These are phyloP conservation scores for Sminthurides aquaticus DNA, from an alignment of 2,888 invertebrate genomes.

Conservation along the genomic window DNA sequence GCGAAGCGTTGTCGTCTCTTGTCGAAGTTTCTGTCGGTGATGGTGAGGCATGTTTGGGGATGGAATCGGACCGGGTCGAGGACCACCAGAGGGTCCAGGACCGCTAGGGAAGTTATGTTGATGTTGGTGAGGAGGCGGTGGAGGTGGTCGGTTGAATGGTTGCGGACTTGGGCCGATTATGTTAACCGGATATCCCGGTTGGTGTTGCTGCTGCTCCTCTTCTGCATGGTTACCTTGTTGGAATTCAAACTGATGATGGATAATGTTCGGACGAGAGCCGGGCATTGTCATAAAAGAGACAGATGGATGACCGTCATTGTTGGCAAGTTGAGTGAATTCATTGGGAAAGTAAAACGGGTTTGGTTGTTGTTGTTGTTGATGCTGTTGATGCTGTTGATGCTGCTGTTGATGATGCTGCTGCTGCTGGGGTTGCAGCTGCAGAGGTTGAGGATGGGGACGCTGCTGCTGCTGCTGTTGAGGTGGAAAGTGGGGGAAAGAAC, in stretches of 20 bases:
- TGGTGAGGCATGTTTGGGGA: constrained; percentile 6
- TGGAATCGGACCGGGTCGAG: neutral
- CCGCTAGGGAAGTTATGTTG: neutral
- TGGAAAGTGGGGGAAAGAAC: neutral
- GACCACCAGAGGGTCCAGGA: neutral
- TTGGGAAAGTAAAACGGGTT: constrained; percentile 14
- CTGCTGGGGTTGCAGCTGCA: constrained; percentile 8
- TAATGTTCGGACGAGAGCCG: constrained; percentile 10
- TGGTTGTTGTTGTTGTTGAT: constrained; percentile 9
- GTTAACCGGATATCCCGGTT: constrained; percentile 10
- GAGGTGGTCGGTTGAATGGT: neutral
- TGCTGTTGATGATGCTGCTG: constrained; percentile 16
- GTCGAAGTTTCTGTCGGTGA: constrained; percentile 6
- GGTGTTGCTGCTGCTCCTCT: neutral
- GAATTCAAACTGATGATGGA: constrained; percentile 11
- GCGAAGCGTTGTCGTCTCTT: neutral
- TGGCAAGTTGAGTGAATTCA: constrained; percentile 12
- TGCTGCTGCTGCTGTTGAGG: constrained; percentile 1
- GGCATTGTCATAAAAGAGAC: constrained; percentile 22
- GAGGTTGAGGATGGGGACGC: constrained; percentile 1
- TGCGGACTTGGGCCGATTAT: constrained; percentile 5
- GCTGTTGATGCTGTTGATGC: constrained; percentile 8
- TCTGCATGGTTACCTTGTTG: constrained; percentile 1
- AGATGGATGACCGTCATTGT: constrained; percentile 9
- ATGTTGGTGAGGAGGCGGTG: neutral